A percentile compares a stretch with the other conserved stretches of the same genome.
Evolutionary conservation across 2,888 invertebrate species (phyloP).

Genomic region (Drosophila borealis): DNA sequence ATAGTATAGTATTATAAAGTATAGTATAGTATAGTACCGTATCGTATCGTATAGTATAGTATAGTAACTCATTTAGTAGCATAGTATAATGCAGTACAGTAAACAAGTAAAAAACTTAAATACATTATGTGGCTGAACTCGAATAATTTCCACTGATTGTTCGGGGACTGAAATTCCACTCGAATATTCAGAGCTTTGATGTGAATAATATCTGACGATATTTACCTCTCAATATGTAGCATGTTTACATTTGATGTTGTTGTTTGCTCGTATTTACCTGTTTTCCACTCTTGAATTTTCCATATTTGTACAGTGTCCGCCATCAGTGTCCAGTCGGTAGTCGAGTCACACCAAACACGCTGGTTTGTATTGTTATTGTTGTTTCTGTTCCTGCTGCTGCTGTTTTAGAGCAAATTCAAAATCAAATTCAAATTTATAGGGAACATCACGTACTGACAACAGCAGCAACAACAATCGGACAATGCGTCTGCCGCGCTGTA

Average conservation of each 20-base stretch:
- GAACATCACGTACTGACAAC: constrained; percentile 82
- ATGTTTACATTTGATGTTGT: constrained; percentile 55
- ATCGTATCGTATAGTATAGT: no score
- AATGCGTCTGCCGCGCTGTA: constrained; percentile 47
- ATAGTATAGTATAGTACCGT: no score
- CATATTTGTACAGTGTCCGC: constrained; percentile 68
- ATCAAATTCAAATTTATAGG: constrained; percentile 78
- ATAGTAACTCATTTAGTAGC: no score
- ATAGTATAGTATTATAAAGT: no score
- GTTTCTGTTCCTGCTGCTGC: constrained; percentile 54
- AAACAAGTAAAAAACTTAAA: background rate
- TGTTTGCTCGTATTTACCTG: constrained; percentile 44
- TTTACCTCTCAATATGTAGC: constrained; percentile 55
- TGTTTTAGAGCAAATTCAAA: constrained; percentile 75
- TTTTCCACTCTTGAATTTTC: constrained; percentile 42
- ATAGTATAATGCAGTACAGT: no score
- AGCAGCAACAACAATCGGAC: constrained; percentile 47
- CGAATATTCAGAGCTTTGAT: constrained; percentile 8
- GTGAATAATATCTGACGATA: constrained; percentile 14
- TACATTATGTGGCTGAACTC: background rate
- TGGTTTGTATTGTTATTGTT: constrained; percentile 19
- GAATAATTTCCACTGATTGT: constrained; percentile 1
- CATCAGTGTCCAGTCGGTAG: constrained; percentile 52
- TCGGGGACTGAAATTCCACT: background rate
- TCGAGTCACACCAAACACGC: constrained; percentile 31